phyloP scores from a whole-genome alignment of 2,113 vertebrate genomes.

The Tylochromis polylepis region DNA sequence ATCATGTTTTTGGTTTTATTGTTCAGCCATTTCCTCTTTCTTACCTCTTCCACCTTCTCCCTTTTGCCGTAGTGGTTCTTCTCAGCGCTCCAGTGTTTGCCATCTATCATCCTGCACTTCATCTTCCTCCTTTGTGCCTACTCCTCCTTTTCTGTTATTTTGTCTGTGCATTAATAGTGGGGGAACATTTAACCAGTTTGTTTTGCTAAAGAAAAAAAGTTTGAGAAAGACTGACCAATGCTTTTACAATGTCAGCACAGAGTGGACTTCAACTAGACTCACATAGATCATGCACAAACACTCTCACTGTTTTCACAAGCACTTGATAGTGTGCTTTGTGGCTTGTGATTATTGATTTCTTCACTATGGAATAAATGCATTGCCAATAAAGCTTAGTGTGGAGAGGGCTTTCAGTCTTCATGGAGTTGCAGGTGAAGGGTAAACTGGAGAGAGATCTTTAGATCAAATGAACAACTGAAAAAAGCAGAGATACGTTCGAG shows the following conservation, averaged over 20 bases:
- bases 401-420: neutral
- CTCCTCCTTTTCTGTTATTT: neutral
- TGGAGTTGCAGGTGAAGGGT: neutral
- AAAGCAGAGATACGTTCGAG: neutral
- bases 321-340: neutral
- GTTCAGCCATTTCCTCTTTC: neutral
- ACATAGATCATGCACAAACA: neutral
- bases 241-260: neutral
- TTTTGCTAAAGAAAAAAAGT: neutral
- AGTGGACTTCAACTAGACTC: neutral
- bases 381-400: neutral
- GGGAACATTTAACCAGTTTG: neutral
- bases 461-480: neutral
- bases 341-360: neutral
- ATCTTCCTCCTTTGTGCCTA: neutral
- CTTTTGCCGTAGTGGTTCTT: neutral
- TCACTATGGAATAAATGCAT: neutral
- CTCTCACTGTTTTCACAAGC: neutral
- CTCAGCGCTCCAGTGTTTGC: neutral
- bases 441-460: neutral
- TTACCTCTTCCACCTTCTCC: slow-evolving; percentile 11
- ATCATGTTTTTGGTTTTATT: slow-evolving; percentile 12
- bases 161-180: neutral
- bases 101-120: neutral
- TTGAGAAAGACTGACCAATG: neutral